Evolutionary conservation across 2,888 invertebrate genomes (phyloP).

Genomic region (Microctonus brassicae): DNA sequence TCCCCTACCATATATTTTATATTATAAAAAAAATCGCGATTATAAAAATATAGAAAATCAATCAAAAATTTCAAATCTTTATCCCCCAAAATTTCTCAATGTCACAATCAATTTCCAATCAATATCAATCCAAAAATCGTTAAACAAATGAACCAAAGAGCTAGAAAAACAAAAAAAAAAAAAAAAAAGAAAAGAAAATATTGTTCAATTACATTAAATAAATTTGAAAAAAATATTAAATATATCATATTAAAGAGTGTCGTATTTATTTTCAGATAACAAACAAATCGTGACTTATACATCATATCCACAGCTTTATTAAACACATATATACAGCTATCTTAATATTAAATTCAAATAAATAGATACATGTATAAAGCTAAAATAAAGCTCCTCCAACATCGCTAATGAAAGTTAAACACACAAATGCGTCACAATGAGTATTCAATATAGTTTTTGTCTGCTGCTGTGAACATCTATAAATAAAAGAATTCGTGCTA

Average conservation of each 20-base stretch:
- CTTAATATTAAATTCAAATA: slow-evolving; percentile 24
- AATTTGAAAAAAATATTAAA: not conserved
- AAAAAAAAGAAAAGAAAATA: not conserved
- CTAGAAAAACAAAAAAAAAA: slow-evolving; percentile 13
- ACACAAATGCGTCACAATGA: slow-evolving; percentile 35
- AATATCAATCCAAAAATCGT: too few relatives aligned
- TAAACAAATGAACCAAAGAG: not conserved
- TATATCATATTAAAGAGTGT: not conserved
- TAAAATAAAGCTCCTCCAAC: slow-evolving; percentile 42
- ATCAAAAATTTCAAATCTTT: too few relatives aligned
- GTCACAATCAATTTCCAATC: too few relatives aligned
- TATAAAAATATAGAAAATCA: too few relatives aligned
- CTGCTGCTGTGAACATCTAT: not conserved
- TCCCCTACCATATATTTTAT: too few relatives aligned
- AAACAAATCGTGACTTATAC: slow-evolving; percentile 54
- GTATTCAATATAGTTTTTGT: not conserved
- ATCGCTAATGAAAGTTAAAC: slow-evolving; percentile 65
- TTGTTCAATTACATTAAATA: not conserved
- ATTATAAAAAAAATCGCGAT: too few relatives aligned
- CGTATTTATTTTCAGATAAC: slow-evolving; percentile 26
- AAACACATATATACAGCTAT: not conserved
- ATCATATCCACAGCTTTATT: slow-evolving; percentile 56
- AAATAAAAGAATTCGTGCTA: slow-evolving; percentile 22
- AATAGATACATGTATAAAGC: slow-evolving; percentile 46
- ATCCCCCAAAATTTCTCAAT: too few relatives aligned